Evolutionary conservation across 2,888 invertebrate species (phyloP).

Genomic region (Anthophora plumipes): DNA sequence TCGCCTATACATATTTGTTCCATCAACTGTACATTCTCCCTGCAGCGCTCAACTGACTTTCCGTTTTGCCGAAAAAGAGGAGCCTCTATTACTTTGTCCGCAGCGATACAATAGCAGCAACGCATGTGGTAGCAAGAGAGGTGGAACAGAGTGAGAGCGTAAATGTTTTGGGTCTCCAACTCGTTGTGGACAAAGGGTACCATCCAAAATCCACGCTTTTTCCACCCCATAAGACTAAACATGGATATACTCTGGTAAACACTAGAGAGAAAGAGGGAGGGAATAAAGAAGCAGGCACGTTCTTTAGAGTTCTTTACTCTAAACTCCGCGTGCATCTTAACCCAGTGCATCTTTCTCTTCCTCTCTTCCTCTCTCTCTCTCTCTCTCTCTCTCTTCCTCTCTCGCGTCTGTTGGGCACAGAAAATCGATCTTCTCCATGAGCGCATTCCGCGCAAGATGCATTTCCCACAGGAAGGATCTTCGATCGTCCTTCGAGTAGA

Average conservation of each 20-base stretch:
- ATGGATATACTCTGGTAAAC: neutral
- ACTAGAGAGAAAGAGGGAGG: neutral
- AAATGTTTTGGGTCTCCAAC: no score
- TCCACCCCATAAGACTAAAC: neutral
- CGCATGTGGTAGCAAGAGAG: no score
- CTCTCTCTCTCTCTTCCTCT: neutral
- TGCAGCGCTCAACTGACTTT: no score
- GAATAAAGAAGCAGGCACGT: neutral
- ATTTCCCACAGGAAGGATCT: slow-evolving; percentile 26
- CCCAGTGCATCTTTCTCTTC: neutral
- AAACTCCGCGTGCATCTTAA: neutral
- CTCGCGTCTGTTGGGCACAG: neutral
- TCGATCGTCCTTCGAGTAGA: slow-evolving; percentile 9
- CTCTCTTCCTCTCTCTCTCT: neutral
- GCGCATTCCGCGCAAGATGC: slow-evolving; percentile 18
- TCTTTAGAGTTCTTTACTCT: slow-evolving; percentile 9
- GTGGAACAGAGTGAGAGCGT: no score
- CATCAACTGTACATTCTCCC: no score
- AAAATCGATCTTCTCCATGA: slow-evolving; percentile 10
- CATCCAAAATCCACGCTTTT: neutral
- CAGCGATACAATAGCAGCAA: no score
- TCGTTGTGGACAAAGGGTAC: no score
- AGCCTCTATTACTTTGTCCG: no score
- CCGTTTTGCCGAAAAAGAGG: no score
- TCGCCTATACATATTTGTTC: no score